Evolutionary conservation across 2,797 vertebrate genomes (phyloP).

Genomic region (Ibycter americanus): DNA sequence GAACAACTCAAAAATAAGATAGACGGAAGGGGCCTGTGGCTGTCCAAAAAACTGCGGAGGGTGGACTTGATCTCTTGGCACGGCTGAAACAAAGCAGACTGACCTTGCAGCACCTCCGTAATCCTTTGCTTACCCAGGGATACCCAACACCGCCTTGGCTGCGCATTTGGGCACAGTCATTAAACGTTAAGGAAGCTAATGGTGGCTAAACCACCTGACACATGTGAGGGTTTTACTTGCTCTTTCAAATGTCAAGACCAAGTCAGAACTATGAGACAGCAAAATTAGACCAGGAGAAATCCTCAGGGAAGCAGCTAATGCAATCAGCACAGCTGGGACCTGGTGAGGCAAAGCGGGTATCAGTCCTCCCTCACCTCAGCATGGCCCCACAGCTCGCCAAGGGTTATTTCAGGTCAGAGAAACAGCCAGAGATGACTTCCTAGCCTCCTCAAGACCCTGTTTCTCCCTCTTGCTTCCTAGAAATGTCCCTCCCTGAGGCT

Average conservation of each 20-base stretch:
- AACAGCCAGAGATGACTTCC: background rate
- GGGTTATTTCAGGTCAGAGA: background rate
- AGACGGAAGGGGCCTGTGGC: background rate
- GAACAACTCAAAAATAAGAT: background rate
- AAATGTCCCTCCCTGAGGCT: background rate
- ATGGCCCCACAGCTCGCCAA: background rate
- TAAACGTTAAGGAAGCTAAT: background rate
- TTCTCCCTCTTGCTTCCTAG: background rate
- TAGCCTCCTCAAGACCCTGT: rapidly evolving
- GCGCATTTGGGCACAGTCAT: background rate
- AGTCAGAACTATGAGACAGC: slow-evolving; percentile 12
- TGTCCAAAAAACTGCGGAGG: background rate
- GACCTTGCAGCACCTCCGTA: background rate
- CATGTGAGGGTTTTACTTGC: background rate
- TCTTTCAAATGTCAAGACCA: slow-evolving; percentile 45
- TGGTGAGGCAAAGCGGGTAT: background rate
- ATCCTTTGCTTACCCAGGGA: background rate
- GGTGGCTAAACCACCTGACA: background rate
- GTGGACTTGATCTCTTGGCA: background rate
- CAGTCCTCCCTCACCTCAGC: background rate
- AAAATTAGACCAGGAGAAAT: background rate
- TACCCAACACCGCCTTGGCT: background rate
- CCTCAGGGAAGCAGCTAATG: background rate
- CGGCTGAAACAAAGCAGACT: background rate
- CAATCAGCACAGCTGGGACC: background rate